phyloP scores from a whole-genome alignment of 2,888 invertebrate genomes.

The Magallana nippona region DNA sequence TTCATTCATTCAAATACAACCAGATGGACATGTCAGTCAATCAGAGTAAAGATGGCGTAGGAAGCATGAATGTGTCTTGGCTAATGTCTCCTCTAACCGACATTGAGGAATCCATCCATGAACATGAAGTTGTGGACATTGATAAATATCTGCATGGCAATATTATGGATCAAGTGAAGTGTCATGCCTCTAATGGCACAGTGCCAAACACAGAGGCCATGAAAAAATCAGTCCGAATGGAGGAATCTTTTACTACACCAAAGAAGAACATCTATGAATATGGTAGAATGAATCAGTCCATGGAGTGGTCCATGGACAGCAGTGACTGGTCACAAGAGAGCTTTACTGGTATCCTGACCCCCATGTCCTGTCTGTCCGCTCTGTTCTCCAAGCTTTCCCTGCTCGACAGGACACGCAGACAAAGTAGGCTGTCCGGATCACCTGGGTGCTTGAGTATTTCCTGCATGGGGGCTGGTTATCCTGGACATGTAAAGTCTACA shows the following conservation, averaged over 20 bases:
- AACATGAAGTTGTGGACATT: background rate
- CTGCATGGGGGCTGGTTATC: slow-evolving; percentile 49
- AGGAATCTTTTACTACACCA: slow-evolving; percentile 43
- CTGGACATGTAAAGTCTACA: slow-evolving; percentile 33
- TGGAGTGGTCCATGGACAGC: slow-evolving; percentile 49
- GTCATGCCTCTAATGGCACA: background rate
- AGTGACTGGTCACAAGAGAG: slow-evolving; percentile 48
- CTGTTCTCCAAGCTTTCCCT: slow-evolving; percentile 58
- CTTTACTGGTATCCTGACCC: slow-evolving; percentile 54
- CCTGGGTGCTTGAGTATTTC: slow-evolving; percentile 30
- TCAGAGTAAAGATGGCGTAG: slow-evolving; percentile 19
- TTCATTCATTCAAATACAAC: slow-evolving; percentile 39
- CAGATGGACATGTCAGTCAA: slow-evolving; percentile 33
- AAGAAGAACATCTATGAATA: slow-evolving; percentile 47
- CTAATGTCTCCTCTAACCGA: slow-evolving; percentile 35
- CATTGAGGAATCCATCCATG: slow-evolving; percentile 36
- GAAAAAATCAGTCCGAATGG: slow-evolving; percentile 36
- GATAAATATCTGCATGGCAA: background rate
- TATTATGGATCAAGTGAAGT: background rate
- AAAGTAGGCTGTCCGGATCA: slow-evolving; percentile 35
- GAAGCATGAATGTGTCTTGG: slow-evolving; percentile 35
- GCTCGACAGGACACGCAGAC: slow-evolving; percentile 54
- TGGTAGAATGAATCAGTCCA: slow-evolving; percentile 47
- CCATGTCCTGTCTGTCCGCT: slow-evolving; percentile 58
- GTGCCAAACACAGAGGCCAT: background rate